Conservation (phyloP, 2,113 vertebrate species). For the Proteles cristata region DNA sequence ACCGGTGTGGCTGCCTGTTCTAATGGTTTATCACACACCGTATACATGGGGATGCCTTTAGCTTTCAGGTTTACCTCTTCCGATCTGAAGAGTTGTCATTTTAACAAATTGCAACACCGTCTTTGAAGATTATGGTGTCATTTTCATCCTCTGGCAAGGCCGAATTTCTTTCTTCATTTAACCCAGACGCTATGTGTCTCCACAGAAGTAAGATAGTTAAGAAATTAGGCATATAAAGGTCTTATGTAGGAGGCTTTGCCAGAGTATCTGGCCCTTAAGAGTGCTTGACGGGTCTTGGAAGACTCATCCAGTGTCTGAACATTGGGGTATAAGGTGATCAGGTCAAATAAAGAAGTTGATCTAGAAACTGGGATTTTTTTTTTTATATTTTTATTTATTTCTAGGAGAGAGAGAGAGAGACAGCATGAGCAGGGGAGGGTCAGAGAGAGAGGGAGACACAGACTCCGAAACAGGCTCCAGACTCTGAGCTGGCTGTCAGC, state of each 20-base stretch:
- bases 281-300: neutral
- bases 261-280: neutral
- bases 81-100: constrained; percentile 27
- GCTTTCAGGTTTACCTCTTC: constrained; percentile 6
- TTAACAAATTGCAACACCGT: constrained; percentile 28
- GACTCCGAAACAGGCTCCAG: no score
- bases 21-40: neutral
- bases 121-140: constrained; percentile 54
- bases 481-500: no score
- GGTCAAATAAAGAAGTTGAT: constrained; percentile 7
- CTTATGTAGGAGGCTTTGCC: constrained; percentile 31
- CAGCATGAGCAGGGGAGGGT: no score
- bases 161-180: constrained; percentile 55
- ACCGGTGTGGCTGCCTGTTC: neutral
- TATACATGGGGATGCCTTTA: neutral
- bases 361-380: neutral
- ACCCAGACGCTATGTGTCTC: neutral
- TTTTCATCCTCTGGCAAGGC: neutral
- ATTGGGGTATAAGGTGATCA: neutral
- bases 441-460: no score
- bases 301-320: neutral
- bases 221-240: neutral
- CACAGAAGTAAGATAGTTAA: neutral
- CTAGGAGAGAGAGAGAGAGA: no score
- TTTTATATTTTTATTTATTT: no score